Evolutionary conservation across 2,888 invertebrate species (phyloP), one percentile per base, ranked within the genome.

Genomic region (Micropterix aruncella): DNA sequence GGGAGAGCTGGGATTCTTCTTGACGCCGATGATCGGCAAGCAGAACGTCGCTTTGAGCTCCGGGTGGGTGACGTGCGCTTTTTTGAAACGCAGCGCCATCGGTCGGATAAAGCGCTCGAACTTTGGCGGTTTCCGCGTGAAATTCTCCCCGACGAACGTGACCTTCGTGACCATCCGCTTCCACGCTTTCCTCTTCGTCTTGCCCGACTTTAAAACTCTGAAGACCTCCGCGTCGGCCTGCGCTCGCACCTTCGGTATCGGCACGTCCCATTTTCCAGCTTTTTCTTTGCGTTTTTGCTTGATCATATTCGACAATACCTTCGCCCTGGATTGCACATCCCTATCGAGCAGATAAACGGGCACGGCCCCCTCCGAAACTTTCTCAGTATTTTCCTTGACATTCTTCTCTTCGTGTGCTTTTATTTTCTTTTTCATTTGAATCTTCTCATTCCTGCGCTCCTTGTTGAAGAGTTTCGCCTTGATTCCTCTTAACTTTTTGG

Each of bases 271-370:
- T 76, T 99, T 99, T 0, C 97, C 97, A 44, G 95, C 96, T 58
- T 99, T 99, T 61, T 99, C 99, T 65, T 99, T 99, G 1, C 99
- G 78, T 65, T 99, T 99, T 65, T 99, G 97, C 66, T 99, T 99
- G 49, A 99, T 94, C 90, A 96, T 96, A 61, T 97, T 99, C 0
- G 96, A 96, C 1, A 99, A 71, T 16, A 97, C 88, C 66, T 97
- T 99, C 2, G 96, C 94, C 39, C 90, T 75, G 1, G 86, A 84
- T 59, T 96, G 92, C 3, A 90, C 83, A 70, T 97, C 92, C 67
- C 99, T 80, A 73, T 99, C 99, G 44, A 99, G 72, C n/a, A 99
- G 74, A 64, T 97, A 99, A 1, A 91, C 90, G 0, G 99, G 97
- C 42, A 96, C 62, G 0, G 96, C 97, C 37, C 94, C 95, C 58